phyloP scores from a whole-genome alignment of 2,113 vertebrate genomes.

The Corythornis cristatus region DNA sequence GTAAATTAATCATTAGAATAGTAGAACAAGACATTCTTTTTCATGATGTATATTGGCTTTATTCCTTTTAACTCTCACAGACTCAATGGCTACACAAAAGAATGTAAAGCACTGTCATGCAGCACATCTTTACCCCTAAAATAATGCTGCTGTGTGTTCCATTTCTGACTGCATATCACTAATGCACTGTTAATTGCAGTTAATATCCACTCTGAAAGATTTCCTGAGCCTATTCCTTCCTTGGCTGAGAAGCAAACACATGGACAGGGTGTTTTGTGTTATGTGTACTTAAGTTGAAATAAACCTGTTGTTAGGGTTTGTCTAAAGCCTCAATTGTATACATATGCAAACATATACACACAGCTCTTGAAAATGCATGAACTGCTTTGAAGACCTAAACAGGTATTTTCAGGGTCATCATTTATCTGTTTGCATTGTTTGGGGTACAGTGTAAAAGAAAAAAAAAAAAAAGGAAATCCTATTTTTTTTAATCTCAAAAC shows the following conservation, averaged over 20 bases:
- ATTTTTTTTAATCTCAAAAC: neutral
- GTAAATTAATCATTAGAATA: constrained; percentile 50
- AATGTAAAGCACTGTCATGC: neutral
- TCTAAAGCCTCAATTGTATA: neutral
- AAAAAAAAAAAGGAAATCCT: neutral
- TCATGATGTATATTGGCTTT: neutral
- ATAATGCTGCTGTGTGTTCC: neutral
- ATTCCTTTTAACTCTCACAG: neutral
- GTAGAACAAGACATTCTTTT: neutral
- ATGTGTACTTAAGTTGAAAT: neutral
- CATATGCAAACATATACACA: neutral
- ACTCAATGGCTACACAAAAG: neutral
- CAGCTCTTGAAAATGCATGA: neutral
- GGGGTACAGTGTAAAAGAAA: neutral
- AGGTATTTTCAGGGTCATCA: neutral
- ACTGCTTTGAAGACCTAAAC: neutral
- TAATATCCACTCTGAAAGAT: neutral
- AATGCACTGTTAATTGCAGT: constrained; percentile 45
- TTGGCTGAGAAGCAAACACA: constrained; percentile 61
- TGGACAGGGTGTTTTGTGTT: neutral
- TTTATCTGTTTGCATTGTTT: neutral
- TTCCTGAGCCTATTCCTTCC: constrained; percentile 43
- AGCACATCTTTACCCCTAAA: neutral
- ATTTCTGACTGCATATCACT: constrained; percentile 14
- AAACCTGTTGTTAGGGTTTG: neutral